Evolutionary conservation across 2,888 invertebrate genomes (phyloP).

Genomic region (Eristalis intricaria): DNA sequence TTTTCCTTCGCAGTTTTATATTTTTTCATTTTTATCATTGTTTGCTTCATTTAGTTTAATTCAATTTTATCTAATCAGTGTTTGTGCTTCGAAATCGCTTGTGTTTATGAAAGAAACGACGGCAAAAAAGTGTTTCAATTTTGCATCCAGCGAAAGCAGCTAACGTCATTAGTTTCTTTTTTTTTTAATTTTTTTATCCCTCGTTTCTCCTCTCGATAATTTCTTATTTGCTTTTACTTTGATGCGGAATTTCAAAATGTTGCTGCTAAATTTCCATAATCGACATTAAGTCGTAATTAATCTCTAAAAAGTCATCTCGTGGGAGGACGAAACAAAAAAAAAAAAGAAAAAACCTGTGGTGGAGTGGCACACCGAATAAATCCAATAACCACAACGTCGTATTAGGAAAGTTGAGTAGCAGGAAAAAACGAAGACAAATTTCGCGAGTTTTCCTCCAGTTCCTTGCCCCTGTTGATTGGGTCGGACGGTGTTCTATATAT

Average conservation of each 20-base stretch:
- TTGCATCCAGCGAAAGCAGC: constrained; percentile 60
- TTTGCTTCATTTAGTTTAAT: constrained; percentile 48
- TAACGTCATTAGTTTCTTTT: constrained; percentile 68
- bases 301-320: constrained; percentile 13
- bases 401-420: background rate
- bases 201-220: constrained; percentile 44
- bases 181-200: constrained; percentile 5
- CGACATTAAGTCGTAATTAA: constrained; percentile 13
- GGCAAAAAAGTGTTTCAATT: constrained; percentile 31
- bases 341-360: too few relatives aligned
- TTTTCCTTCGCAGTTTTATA: constrained; percentile 59
- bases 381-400: background rate
- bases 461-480: constrained; percentile 29
- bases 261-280: constrained; percentile 14
- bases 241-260: constrained; percentile 26
- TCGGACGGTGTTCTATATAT: constrained; percentile 43
- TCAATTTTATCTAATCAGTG: constrained; percentile 1
- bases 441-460: constrained; percentile 36
- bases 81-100: constrained; percentile 2
- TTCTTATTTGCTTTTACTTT: constrained; percentile 41
- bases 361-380: constrained; percentile 1
- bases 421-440: constrained; percentile 9
- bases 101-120: background rate
- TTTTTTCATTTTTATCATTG: constrained; percentile 46
- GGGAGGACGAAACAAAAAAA: constrained; percentile 24